A percentile compares a stretch with the other conserved stretches of the same genome.
phyloP scores from a whole-genome alignment of 2,113 vertebrate species.

The Pseudois nayaur region DNA sequence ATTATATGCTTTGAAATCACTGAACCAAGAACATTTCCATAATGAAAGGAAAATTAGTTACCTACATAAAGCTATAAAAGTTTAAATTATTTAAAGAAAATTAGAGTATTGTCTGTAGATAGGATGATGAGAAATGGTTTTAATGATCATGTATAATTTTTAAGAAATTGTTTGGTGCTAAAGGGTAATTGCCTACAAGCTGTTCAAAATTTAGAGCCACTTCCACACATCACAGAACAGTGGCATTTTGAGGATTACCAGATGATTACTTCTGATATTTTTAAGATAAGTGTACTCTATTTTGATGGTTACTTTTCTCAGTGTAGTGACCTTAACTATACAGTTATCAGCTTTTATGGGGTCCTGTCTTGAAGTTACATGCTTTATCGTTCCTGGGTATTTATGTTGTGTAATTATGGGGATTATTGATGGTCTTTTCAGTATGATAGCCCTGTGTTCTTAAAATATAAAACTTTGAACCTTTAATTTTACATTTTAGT shows the following conservation, averaged over 20 bases:
- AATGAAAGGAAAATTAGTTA: constrained; percentile 43
- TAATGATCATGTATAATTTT: neutral
- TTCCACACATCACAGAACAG: neutral
- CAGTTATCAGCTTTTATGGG: constrained; percentile 16
- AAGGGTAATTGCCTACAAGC: neutral
- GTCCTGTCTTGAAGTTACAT: neutral
- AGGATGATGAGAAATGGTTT: neutral
- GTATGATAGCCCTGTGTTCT: neutral
- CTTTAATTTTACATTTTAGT: constrained; percentile 48
- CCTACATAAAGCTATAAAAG: neutral
- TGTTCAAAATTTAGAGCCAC: neutral
- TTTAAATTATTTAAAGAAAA: constrained; percentile 20
- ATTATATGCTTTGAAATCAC: constrained; percentile 31
- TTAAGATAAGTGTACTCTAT: neutral
- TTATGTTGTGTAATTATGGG: neutral
- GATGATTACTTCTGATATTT: constrained; percentile 21
- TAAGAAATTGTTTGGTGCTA: neutral
- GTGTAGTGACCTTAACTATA: neutral
- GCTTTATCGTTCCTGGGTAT: constrained; percentile 1
- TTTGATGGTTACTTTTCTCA: neutral
- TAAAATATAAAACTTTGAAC: constrained; percentile 40
- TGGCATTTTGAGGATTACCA: neutral
- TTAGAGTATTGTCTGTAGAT: neutral
- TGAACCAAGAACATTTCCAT: neutral
- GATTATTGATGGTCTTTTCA: neutral